Evolutionary conservation across 2,113 vertebrate species (phyloP).

Genomic region (Telmatochromis sp.): DNA sequence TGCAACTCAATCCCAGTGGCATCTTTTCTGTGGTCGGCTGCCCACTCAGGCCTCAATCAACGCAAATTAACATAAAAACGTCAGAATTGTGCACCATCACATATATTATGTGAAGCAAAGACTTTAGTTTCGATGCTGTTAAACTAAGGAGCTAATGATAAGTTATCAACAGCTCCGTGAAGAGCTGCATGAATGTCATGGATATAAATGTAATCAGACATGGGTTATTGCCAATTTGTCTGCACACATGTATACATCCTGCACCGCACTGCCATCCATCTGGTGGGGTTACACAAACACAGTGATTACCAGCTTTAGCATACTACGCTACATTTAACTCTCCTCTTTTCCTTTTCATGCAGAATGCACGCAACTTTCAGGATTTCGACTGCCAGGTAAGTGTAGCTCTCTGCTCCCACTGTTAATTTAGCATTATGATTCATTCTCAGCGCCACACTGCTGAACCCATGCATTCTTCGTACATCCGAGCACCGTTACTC

Average conservation of each 20-base stretch:
- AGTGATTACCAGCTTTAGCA: background rate
- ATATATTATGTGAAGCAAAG: background rate
- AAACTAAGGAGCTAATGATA: background rate
- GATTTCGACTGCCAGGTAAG: slow-evolving; percentile 97
- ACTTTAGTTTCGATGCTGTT: background rate
- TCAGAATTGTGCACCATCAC: background rate
- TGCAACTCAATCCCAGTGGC: background rate
- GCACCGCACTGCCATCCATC: background rate
- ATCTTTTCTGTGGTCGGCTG: background rate
- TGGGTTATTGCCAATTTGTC: background rate
- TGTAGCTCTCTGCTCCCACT: background rate
- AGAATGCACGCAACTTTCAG: slow-evolving; percentile 92
- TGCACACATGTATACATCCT: background rate
- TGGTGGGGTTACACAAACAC: background rate
- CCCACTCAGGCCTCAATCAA: background rate
- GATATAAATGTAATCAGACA: background rate
- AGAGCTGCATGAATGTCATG: background rate
- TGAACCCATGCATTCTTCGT: background rate
- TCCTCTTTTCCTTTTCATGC: slow-evolving; percentile 36
- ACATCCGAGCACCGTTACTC: background rate
- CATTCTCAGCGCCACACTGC: background rate
- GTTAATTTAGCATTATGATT: background rate
- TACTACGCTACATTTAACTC: background rate
- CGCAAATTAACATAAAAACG: background rate
- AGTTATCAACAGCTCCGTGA: background rate